phyloP scores from a whole-genome alignment of 1,140 invertebrate species.

The Subanguina moxae region DNA sequence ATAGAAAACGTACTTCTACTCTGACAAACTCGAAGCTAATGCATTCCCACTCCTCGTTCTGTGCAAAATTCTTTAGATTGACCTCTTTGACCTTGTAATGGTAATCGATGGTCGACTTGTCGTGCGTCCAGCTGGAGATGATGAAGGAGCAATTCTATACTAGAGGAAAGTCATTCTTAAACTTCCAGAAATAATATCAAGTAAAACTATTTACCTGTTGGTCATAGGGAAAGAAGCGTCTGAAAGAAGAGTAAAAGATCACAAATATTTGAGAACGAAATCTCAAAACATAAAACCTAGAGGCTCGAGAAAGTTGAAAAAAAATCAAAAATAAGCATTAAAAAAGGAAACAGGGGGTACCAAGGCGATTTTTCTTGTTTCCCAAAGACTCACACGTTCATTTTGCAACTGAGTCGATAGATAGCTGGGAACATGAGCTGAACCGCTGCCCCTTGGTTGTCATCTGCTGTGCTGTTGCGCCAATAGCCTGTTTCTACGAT shows the following conservation, averaged over 20 bases:
- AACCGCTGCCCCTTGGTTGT: constrained; percentile 38
- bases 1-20: constrained; percentile 31
- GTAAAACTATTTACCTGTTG: constrained; percentile 32
- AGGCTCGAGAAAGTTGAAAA: no score
- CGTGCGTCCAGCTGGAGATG: constrained; percentile 57
- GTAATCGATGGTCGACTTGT: constrained; percentile 54
- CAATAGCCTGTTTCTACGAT: constrained; percentile 58
- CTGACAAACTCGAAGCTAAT: constrained; percentile 51
- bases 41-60: constrained; percentile 56
- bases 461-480: constrained; percentile 37
- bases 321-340: no score
- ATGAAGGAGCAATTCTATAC: constrained; percentile 55
- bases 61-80: constrained; percentile 53
- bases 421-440: constrained; percentile 59
- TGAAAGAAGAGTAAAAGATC: no score
- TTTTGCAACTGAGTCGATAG: constrained; percentile 54
- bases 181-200: no score
- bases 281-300: no score
- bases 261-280: no score
- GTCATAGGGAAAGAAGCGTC: constrained; percentile 46
- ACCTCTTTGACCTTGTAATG: constrained; percentile 36
- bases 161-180: neutral
- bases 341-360: no score
- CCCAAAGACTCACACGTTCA: constrained; percentile 57
- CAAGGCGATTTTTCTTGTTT: no score